These are phyloP conservation scores for Lophius americanus DNA, from an alignment of 2,797 vertebrate species.

Conservation along the genomic window DNA sequence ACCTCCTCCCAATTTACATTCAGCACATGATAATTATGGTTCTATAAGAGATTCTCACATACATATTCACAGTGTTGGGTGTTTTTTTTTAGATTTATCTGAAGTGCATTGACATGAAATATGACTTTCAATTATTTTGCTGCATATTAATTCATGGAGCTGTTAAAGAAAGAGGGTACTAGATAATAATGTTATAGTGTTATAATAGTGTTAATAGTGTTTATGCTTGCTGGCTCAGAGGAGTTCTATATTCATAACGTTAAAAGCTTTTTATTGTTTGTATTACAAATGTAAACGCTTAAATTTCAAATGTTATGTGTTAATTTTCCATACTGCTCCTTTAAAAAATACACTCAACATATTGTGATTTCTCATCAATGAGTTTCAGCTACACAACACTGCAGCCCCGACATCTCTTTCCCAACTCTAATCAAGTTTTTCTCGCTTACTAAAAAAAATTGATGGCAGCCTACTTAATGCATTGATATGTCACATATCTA, in stretches of 20 bases:
- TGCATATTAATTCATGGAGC: conserved; percentile 70
- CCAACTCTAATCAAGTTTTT: too few species aligned
- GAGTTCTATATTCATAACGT: conserved; percentile 27
- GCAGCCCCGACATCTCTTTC: too few species aligned
- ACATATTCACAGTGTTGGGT: conserved; percentile 4
- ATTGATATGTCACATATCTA: too few species aligned
- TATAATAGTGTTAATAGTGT: too few species aligned
- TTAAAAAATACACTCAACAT: not conserved
- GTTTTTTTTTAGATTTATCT: conserved; percentile 8
- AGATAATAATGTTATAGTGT: conserved; percentile 38
- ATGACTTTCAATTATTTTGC: conserved; percentile 76
- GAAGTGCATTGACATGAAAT: conserved; percentile 50
- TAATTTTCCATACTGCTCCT: not conserved
- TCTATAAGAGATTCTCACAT: conserved; percentile 7
- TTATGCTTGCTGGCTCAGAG: conserved; percentile 31
- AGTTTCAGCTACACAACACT: too few species aligned
- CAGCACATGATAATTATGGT: not conserved
- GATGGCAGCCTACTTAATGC: too few species aligned
- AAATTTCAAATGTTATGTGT: not conserved
- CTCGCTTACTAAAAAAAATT: too few species aligned
- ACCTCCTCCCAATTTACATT: conserved; percentile 7
- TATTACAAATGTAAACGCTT: not conserved
- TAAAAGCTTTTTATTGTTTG: not conserved
- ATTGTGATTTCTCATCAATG: not conserved
- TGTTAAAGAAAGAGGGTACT: conserved; percentile 58